Evolutionary conservation across 2,888 invertebrate species (phyloP), one percentile per base, ranked within the genome.

Genomic region (Teleiodes luculella): DNA sequence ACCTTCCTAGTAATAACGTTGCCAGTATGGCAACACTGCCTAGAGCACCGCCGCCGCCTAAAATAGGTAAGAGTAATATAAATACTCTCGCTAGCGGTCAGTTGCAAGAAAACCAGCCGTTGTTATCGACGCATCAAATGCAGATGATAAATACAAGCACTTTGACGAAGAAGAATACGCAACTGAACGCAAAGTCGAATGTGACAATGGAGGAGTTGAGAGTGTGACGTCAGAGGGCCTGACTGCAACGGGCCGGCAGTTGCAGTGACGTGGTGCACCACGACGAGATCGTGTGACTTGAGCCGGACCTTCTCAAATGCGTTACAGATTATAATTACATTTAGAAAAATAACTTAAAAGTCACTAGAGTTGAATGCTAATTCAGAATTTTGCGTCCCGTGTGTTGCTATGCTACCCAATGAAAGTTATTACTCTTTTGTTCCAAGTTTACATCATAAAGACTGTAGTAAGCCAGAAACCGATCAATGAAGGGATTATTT

Each of bases 181-280:
- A 92, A 65, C 64, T 92, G 80, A 92, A 92, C 84, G 91, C 91
- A 20, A 92, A 92, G 67, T 90, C 90, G 53, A 87, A 86, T 51
- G 82, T 90, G 59, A 90, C 92, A 64, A 95, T 95, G 95, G 95
- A 96, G 86, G 95, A 95, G 83, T 74, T 95, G 86, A 87, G 95
- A 57, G 95, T 96, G 94, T 96, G 95, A 95, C 95, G 92, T 77
- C 90, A 90, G 82, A 78, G 89, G 66, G 89, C 89, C 77, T 90
- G 90, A 90, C 90, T 90, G 86, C 90, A 87, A 69, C 87, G 89
- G 35, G 76, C 90, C 81, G 89, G 86, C 76, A 90, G 90, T 78
- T 90, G 89, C 87, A 84, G 90, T 65, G 90, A 89, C 72, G 78
- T 88, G 66, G 82, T 74, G 52, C 87, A 87, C 57, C 87, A 87